phyloP scores from a whole-genome alignment of 2,113 vertebrate species.

The Pomatorhinus ruficollis region DNA sequence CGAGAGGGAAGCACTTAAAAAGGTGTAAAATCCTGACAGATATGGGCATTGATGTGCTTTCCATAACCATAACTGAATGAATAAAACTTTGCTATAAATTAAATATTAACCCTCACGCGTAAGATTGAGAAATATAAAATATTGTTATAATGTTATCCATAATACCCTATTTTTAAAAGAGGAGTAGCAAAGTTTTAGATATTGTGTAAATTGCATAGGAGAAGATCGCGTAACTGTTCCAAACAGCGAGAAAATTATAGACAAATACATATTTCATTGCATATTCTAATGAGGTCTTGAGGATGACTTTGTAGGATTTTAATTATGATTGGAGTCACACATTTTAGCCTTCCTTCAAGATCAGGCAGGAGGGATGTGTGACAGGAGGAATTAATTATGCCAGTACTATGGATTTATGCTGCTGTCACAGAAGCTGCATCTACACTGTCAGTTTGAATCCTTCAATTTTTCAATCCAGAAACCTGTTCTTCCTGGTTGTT shows the following conservation, averaged over 20 bases:
- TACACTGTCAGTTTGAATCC: background rate
- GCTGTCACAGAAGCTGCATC: background rate
- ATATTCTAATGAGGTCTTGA: background rate
- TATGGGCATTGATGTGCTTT: background rate
- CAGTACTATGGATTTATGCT: background rate
- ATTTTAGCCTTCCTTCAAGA: background rate
- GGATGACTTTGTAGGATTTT: background rate
- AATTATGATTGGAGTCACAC: background rate
- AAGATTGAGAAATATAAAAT: background rate
- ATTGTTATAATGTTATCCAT: background rate
- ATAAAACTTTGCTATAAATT: background rate
- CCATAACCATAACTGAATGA: background rate
- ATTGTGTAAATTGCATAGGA: background rate
- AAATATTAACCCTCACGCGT: background rate
- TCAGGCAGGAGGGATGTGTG: background rate
- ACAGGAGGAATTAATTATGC: background rate
- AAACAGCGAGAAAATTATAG: background rate
- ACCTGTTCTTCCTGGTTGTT: background rate
- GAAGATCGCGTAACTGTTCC: background rate
- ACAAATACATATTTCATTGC: background rate
- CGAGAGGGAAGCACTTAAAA: background rate
- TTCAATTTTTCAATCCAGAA: slow-evolving; percentile 14
- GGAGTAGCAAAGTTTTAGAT: background rate
- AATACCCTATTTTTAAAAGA: background rate
- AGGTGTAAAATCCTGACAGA: background rate